Conservation (phyloP, 1,140 invertebrate genomes). For the Eubasilissa regina region DNA sequence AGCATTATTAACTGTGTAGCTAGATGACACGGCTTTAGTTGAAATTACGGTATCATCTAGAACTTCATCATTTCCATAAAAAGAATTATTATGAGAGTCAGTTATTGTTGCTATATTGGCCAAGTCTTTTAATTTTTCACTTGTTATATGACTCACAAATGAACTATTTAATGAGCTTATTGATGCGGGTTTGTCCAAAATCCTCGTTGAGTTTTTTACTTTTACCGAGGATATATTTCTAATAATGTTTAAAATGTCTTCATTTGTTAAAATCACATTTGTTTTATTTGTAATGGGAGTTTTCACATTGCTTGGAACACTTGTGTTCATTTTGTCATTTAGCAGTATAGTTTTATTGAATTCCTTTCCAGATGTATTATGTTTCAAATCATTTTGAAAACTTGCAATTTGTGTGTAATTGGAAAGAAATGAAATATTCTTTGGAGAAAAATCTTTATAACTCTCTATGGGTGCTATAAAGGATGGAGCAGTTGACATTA, state of each 20-base stretch:
- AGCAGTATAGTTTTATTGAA: neutral
- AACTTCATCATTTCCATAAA: constrained; percentile 64
- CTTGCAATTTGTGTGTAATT: neutral
- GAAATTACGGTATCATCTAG: constrained; percentile 70
- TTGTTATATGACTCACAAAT: constrained; percentile 61
- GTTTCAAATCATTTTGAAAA: neutral
- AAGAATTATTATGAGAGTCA: constrained; percentile 69
- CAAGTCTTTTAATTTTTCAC: constrained; percentile 71
- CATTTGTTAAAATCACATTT: constrained; percentile 27
- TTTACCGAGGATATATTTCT: constrained; percentile 45
- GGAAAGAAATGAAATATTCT: constrained; percentile 11
- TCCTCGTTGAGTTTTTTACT: constrained; percentile 33
- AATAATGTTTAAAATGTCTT: constrained; percentile 51
- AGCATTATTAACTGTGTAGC: constrained; percentile 75
- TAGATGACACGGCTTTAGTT: constrained; percentile 73
- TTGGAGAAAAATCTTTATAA: constrained; percentile 40
- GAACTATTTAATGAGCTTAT: neutral
- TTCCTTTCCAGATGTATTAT: neutral
- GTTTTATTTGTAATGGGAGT: too few relatives aligned
- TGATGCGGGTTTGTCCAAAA: neutral
- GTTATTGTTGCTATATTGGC: constrained; percentile 71
- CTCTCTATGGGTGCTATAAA: constrained; percentile 46
- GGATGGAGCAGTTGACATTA: constrained; percentile 35
- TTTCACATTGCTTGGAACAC: neutral
- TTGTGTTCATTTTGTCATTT: neutral